These are phyloP conservation scores for Smutsia temminckii DNA, from an alignment of 2,797 vertebrate genomes.

Conservation along the genomic window DNA sequence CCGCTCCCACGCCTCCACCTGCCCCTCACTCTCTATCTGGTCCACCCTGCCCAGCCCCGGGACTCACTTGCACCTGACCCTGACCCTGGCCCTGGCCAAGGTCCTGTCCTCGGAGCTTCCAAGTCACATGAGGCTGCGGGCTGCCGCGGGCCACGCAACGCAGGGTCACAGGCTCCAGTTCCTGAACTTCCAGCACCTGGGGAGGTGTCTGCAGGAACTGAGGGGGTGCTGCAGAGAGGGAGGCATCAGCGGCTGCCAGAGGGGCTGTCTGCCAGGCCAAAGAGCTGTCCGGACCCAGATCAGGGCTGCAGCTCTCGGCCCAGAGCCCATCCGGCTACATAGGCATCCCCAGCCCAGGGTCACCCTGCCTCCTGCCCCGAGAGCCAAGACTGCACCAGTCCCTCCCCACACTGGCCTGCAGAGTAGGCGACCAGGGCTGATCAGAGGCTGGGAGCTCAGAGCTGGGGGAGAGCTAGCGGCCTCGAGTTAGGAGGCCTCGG, in stretches of 20 bases:
- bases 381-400: background rate
- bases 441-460: background rate
- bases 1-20: background rate
- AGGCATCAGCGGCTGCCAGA: background rate
- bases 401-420: background rate
- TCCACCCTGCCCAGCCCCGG: background rate
- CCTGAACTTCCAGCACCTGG: slow-evolving; percentile 90
- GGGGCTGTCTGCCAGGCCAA: background rate
- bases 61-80: slow-evolving; percentile 89
- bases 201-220: slow-evolving; percentile 93
- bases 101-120: slow-evolving; percentile 90
- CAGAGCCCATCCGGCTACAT: background rate
- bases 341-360: background rate
- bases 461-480: background rate
- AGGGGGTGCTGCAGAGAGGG: slow-evolving; percentile 89
- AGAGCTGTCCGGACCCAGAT: background rate
- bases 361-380: background rate
- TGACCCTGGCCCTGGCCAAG: slow-evolving; percentile 86
- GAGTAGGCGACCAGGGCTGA: background rate
- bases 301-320: background rate
- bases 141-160: slow-evolving; percentile 93
- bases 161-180: slow-evolving; percentile 89
- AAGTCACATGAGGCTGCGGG: slow-evolving; percentile 92
- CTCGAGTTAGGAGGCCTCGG: background rate
- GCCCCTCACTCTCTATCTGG: background rate